Evolutionary conservation across 2,113 vertebrate genomes (phyloP).

Genomic region (Elgaria multicarinata): DNA sequence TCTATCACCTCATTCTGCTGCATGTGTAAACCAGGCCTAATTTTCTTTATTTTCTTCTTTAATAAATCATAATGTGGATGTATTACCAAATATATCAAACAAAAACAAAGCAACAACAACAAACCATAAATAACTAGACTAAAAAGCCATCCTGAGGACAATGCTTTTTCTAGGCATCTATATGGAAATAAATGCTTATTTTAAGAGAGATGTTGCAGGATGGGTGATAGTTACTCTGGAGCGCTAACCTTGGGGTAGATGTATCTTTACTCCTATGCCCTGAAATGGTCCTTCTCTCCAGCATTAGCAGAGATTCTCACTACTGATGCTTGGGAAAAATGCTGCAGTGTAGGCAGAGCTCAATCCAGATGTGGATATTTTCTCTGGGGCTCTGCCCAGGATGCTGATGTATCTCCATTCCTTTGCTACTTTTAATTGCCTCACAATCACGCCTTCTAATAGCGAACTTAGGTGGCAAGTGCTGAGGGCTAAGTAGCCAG

Average conservation of each 20-base stretch:
- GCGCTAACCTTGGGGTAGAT: not conserved
- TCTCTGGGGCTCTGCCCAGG: not conserved
- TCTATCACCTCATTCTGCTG: no score
- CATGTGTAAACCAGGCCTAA: no score
- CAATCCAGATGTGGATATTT: not conserved
- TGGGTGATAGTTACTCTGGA: not conserved
- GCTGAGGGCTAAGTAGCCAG: no score
- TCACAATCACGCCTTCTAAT: no score
- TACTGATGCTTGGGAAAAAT: not conserved
- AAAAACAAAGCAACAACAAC: not conserved
- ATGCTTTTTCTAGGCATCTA: not conserved
- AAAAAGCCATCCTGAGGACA: not conserved
- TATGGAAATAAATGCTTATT: not conserved
- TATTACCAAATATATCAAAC: no score
- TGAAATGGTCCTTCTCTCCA: not conserved
- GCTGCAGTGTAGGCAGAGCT: not conserved
- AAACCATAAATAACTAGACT: not conserved
- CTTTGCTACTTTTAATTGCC: not conserved
- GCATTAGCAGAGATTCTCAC: not conserved
- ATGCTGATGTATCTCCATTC: not conserved
- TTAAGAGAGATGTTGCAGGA: not conserved
- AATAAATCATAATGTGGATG: no score
- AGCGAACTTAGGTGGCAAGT: not conserved
- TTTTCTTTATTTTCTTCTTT: no score
- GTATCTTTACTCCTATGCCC: not conserved